Evolutionary conservation across 2,113 vertebrate genomes (phyloP), one percentile per base, ranked within the genome.

Genomic region (Hydrochoerus hydrochaeris): DNA sequence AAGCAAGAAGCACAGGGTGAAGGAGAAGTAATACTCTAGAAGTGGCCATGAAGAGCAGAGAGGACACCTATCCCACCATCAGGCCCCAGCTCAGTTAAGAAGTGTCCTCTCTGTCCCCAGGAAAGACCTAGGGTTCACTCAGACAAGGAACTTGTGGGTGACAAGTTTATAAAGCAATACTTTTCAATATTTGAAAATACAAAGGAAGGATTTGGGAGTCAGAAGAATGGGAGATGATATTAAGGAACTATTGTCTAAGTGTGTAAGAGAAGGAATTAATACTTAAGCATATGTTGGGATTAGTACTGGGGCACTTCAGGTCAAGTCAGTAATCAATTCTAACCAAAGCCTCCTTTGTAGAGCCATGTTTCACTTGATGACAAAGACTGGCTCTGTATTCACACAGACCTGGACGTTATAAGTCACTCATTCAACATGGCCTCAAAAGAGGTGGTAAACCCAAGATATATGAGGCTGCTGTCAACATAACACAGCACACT

Each of bases 261-360:
- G 14, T 11, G 5, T 11, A 13, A 46, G 84, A 32, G 1, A 5
- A 20, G 78, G 20, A 71, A 49, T 35, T 44, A 26, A 7, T 28
- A 11, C 0, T n/a, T 46, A 60, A 52, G 62, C 28, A 22, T 30
- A 83, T 24, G 46, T 41, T 1, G 3, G 49, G 20, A 69, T 20
- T 26, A 35, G 46, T 8, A 63, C 19, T 35, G 46, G 20, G 1
- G 38, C 6, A 54, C 80, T 57, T 41, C 71, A 46, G 49, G 44
- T 44, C 19, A 75, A 71, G 24, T 13, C 28, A 30, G 46, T 38
- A 35, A 67, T 75, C 0, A 2, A 30, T 60, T 96, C 58, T 57
- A 83, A 92, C 44, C n/a, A 67, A 19, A 93, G 49, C 38, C 14
- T 96, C 46, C 22, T 92, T 57, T 28, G 28, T 38, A 81, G 30